Base-by-base conservation (phyloP, 1,140 invertebrate genomes). In the Drosophila kepulauana region DNA sequence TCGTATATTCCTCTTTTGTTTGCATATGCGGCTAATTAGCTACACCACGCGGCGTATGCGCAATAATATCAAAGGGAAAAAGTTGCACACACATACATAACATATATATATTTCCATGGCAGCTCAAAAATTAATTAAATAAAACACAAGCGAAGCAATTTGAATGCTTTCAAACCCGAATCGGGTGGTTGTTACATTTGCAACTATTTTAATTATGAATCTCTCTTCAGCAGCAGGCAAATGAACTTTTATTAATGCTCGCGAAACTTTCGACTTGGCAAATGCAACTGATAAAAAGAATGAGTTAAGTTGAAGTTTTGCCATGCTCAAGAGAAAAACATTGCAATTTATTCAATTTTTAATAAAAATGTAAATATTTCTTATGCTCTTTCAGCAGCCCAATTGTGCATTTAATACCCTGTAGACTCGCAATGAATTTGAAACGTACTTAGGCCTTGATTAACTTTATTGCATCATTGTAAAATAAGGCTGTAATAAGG, bases 201-300 rank as follows among this genome's bases (percentile, higher is more conserved):
- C 67, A 86, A 86, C 82, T 82, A 87, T 86, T 86, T 87, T 86
- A 82, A 86, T 86, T 87, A 86, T 87, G 82, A 87, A 69, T 87
- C 87, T 81, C 65, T 56, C 52, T 61, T 25, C 3, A 25, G 3
- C 20, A 25, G 59, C 68, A 61, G 61, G 54, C 61, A 87, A 87
- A 86, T 86, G 70, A 86, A 82, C 79, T 87, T 82, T 87, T 62
- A 86, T 73, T 77, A 87, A 86, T 67, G 54, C 71, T 65, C 65
- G 57, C 7, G 11, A 82, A 87, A 87, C 67, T 86, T 86, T 86
- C 51, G 48, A 52, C 30, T 13, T 13, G 5, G 65, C 52, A 20
- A 56, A 51, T 61, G 57, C 70, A 86, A 73, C 82, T 79, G 75
- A 81, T 85, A 87, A 86, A 75, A 63, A 41, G 13, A 69, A 62